Evolutionary conservation across 2,888 invertebrate species (phyloP), one percentile per base, ranked within the genome.

Genomic region (Oscheius myriophilus): DNA sequence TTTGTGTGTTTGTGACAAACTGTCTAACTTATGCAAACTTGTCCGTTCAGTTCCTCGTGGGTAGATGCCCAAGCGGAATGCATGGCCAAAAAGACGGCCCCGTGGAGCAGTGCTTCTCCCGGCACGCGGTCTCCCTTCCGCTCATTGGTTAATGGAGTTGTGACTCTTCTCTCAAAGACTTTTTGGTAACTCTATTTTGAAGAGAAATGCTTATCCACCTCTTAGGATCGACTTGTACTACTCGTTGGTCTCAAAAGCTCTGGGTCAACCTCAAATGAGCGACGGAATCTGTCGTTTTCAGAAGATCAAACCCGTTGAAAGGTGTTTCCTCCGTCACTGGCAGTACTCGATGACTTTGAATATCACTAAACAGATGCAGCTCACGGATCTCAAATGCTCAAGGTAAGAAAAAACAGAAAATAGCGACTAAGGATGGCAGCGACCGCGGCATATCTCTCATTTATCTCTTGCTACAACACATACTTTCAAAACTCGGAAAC

Each of bases 11-110:
- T n/a, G n/a, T n/a, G n/a, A n/a, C n/a, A n/a, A n/a, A n/a, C n/a
- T n/a, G n/a, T n/a, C n/a, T n/a, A n/a, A n/a, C n/a, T n/a, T n/a
- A n/a, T n/a, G n/a, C n/a, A n/a, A n/a, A n/a, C n/a, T n/a, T n/a
- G n/a, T n/a, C n/a, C n/a, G n/a, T 61, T 49, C 33, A 61, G 61
- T 2, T 46, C 61, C 1, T 25, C 61, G 18, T 61, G 61, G 61
- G 39, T 73, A 2, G 82, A 82, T 66, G 74, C 71, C 1, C 82
- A 82, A 65, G 78, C 78, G 0, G 80, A 80, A 57, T 82, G 82
- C 54, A 54, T 54, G 52, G 79, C 78, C 2, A 67, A 71, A 51
- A 54, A 70, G n/a, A 69, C 67, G 16, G 74, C 75, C 12, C 70
- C 72, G 4, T 73, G 73, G 71, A 76, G 70, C 63, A 76, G 72